phyloP scores from a whole-genome alignment of 2,797 vertebrate species.

The Oreochromis mossambicus region DNA sequence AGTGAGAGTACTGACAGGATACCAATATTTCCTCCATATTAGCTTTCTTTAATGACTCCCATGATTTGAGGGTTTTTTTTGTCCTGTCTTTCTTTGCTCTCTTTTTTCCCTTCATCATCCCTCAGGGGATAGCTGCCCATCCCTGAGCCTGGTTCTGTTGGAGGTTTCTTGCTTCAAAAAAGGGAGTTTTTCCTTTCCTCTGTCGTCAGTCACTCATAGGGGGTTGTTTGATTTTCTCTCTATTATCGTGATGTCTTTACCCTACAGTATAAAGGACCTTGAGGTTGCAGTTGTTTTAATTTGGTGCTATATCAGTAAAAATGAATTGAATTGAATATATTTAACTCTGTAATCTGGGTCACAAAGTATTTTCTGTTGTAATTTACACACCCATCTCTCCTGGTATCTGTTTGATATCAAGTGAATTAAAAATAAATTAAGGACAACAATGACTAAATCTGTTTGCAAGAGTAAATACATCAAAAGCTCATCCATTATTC shows the following conservation, averaged over 20 bases:
- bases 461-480: neutral
- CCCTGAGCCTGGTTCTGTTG: neutral
- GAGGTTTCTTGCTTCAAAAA: neutral
- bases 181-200: neutral
- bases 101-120: neutral
- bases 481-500: neutral
- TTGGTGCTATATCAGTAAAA: neutral
- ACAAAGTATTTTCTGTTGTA: neutral
- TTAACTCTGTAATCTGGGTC: neutral
- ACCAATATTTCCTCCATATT: neutral
- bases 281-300: neutral
- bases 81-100: neutral
- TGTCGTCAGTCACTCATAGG: neutral
- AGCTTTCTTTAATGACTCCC: neutral
- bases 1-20: neutral
- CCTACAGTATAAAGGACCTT: neutral
- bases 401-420: neutral
- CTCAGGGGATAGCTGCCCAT: neutral
- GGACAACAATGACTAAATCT: neutral
- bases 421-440: neutral
- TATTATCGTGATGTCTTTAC: neutral
- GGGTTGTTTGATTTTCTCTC: neutral
- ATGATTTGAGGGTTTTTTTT: accelerated
- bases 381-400: neutral
- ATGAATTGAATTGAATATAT: neutral